Evolutionary conservation across 2,888 invertebrate genomes (phyloP).

Genomic region (Morpho achilles): DNA sequence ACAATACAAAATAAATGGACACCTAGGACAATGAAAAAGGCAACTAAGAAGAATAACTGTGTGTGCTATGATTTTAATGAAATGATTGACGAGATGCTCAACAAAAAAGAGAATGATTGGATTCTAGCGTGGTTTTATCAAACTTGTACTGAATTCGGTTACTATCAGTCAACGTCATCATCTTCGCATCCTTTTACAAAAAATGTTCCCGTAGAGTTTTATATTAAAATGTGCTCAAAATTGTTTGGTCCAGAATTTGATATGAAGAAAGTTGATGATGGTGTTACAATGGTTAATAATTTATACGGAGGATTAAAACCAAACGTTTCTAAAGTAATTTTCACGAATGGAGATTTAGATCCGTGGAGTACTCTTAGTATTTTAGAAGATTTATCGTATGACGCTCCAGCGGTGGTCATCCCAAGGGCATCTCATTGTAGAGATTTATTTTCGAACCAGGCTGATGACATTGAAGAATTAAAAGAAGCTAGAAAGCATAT

Average conservation of each 20-base stretch:
- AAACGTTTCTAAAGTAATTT: constrained; percentile 75
- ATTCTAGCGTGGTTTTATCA: constrained; percentile 82
- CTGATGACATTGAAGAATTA: constrained; percentile 51
- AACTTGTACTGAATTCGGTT: constrained; percentile 88
- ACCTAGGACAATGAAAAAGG: constrained; percentile 17
- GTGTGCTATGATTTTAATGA: constrained; percentile 49
- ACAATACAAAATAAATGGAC: constrained; percentile 25
- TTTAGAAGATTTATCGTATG: constrained; percentile 57
- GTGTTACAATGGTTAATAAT: constrained; percentile 61
- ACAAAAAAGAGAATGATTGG: constrained; percentile 39
- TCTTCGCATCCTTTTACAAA: constrained; percentile 78
- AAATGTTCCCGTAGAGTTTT: constrained; percentile 61
- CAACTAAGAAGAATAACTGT: constrained; percentile 38
- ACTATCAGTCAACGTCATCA: constrained; percentile 82
- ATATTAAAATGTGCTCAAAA: constrained; percentile 54
- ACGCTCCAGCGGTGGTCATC: constrained; percentile 57
- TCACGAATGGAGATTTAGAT: constrained; percentile 79
- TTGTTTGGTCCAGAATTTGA: constrained; percentile 60
- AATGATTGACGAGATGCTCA: constrained; percentile 37
- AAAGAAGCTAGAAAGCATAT: constrained; percentile 52
- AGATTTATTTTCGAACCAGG: constrained; percentile 49
- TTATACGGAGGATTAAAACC: constrained; percentile 69
- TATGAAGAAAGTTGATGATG: constrained; percentile 48
- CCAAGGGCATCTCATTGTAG: constrained; percentile 53
- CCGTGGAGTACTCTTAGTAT: constrained; percentile 79